These are phyloP conservation scores for Sula dactylatra DNA, from an alignment of 2,113 vertebrate species.

Conservation along the genomic window DNA sequence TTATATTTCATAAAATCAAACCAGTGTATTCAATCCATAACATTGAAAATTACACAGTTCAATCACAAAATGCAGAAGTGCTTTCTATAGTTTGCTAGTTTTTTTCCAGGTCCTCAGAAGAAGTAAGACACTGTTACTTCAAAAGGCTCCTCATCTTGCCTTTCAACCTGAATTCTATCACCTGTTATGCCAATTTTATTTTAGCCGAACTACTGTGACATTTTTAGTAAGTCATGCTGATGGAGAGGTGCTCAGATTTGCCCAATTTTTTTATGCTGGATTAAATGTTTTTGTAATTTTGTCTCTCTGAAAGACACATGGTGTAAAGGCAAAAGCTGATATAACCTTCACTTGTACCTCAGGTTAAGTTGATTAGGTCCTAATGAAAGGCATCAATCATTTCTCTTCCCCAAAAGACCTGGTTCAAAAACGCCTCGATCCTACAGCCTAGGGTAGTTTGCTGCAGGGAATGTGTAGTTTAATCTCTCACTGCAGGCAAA, in stretches of 20 bases:
- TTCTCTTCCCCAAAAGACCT: not conserved
- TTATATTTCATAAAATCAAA: not conserved
- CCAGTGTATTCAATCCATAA: not conserved
- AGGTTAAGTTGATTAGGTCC: not conserved
- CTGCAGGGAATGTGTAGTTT: not conserved
- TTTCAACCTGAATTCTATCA: not conserved
- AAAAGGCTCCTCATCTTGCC: not conserved
- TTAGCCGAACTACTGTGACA: not conserved
- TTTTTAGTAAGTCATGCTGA: not conserved
- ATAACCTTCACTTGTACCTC: not conserved
- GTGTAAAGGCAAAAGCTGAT: not conserved
- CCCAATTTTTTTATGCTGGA: not conserved
- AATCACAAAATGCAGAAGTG: not conserved
- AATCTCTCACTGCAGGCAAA: not conserved
- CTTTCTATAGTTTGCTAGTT: not conserved
- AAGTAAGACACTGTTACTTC: not conserved
- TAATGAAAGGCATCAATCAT: not conserved
- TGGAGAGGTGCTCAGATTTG: not conserved
- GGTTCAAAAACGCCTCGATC: not conserved
- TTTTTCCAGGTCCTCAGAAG: not conserved
- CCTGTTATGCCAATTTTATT: not conserved
- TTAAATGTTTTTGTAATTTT: not conserved
- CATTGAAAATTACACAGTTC: not conserved
- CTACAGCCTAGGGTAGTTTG: not conserved
- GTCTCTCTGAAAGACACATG: not conserved